phyloP scores from a whole-genome alignment of 2,797 vertebrate genomes.

The Sebastolobus alascanus region DNA sequence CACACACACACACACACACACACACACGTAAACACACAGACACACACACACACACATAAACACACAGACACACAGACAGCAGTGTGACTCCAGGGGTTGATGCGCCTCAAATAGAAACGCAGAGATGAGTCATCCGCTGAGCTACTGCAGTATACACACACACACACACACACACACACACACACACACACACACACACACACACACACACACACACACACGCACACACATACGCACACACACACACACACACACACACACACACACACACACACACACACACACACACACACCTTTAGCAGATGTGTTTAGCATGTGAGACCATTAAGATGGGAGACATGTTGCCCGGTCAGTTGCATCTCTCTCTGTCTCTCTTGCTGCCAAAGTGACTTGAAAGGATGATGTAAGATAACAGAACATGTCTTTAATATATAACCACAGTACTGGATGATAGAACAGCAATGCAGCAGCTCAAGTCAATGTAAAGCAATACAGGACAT shows the following conservation, averaged over 20 bases:
- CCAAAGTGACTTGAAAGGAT: not conserved
- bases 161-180: constrained; percentile 44
- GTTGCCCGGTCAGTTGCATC: constrained; percentile 58
- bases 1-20: constrained; percentile 26
- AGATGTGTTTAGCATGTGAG: constrained; percentile 62
- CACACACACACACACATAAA: constrained; percentile 23
- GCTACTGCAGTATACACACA: constrained; percentile 73
- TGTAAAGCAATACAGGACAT: not conserved
- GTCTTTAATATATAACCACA: constrained; percentile 22
- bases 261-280: constrained; percentile 48
- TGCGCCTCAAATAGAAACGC: constrained; percentile 85
- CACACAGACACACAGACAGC: constrained; percentile 57
- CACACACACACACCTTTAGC: constrained; percentile 53
- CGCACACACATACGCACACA: constrained; percentile 44
- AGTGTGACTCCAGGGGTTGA: constrained; percentile 80
- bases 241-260: constrained; percentile 45
- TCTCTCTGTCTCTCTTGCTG: constrained; percentile 1
- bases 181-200: constrained; percentile 49
- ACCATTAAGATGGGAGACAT: constrained; percentile 62
- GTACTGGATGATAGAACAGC: constrained; percentile 4
- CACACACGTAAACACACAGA: constrained; percentile 16
- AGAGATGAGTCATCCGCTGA: constrained; percentile 82
- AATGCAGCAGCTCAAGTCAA: constrained; percentile 5
- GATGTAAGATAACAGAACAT: not conserved
- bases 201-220: constrained; percentile 52